Base-by-base conservation (phyloP, 2,113 vertebrate genomes). In the Megalops atlanticus region DNA sequence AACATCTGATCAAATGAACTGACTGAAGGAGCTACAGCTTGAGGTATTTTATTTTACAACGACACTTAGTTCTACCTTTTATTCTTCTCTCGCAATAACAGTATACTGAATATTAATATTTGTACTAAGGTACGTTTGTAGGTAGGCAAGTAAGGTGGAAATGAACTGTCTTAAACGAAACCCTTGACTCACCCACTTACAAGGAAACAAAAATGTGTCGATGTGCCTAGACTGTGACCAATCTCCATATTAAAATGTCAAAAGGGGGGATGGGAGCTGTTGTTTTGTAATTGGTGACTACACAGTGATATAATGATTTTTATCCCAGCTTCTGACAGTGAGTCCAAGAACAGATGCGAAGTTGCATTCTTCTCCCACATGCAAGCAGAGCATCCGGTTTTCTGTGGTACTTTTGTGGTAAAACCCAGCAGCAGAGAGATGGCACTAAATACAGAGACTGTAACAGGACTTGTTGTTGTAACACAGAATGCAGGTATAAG, bases 11-110 rank as follows among this genome's bases (percentile, higher is more conserved):
- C 18, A 76, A 64, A 76, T 77, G 74, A 21, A 76, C 54, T 70
- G 58, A 76, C 12, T 70, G 54, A 76, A 58, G 80, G 76, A 76
- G 38, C 74, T 33, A 14, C 74, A 45, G 27, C 35, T 39, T 68
- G 64, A 81, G 80, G 80, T 81, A 81, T 69, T 81, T 71, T 5
- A 54, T 80, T 74, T 74, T 73, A 38, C n/a, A 73, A 79, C 43
- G 76, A 45, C 39, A 79, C 33, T 33, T 36, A 2, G 38, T 54
- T 68, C 21, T 33, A 15, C 27, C 8, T 24, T 27, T 68, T 78
- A 3, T n/a, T 21, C 31, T n/a, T 27, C 35, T 77, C n/a, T 21
- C 3, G 18, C 36, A 11, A 69, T 35, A 43, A 43, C 38, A 69
- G 24, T 18, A 45, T 14, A 45, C 43, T 45, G 43, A 10, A 14